These are phyloP conservation scores for Trissonchulus sp. DNA, from an alignment of 2,888 invertebrate genomes.

Conservation along the genomic window DNA sequence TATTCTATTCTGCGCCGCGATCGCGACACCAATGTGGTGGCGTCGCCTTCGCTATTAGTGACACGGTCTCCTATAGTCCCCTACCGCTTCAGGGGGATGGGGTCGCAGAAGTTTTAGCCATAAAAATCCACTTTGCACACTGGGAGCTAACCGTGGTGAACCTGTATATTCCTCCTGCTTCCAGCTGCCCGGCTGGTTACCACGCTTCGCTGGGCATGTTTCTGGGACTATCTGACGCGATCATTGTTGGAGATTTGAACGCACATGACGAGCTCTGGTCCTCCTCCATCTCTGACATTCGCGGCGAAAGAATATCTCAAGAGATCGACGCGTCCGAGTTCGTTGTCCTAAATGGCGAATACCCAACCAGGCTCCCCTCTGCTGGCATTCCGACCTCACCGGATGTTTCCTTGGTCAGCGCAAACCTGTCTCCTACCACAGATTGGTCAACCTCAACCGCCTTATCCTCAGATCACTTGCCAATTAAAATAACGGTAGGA, in stretches of 20 bases:
- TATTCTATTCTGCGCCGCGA: no score
- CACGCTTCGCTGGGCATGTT: neutral
- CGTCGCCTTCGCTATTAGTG: no score
- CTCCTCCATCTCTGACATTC: neutral
- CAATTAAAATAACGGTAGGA: neutral
- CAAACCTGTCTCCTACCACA: neutral
- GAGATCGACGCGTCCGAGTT: constrained; percentile 5
- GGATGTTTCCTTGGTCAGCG: neutral
- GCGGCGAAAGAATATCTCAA: neutral
- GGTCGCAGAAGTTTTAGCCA: neutral
- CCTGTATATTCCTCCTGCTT: neutral
- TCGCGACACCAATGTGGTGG: no score
- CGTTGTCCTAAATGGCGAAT: neutral
- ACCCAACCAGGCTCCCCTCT: neutral
- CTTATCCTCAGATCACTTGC: neutral
- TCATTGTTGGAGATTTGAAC: neutral
- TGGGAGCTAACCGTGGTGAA: neutral
- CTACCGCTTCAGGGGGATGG: no score
- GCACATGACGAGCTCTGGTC: constrained; percentile 1
- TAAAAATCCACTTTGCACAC: neutral
- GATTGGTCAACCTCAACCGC: neutral
- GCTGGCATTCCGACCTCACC: neutral
- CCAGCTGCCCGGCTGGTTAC: neutral
- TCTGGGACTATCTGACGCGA: constrained; percentile 1
- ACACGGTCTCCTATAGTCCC: no score